These are phyloP conservation scores for Platorchestia sp. DNA, from an alignment of 1,140 invertebrate species.

Conservation along the genomic window DNA sequence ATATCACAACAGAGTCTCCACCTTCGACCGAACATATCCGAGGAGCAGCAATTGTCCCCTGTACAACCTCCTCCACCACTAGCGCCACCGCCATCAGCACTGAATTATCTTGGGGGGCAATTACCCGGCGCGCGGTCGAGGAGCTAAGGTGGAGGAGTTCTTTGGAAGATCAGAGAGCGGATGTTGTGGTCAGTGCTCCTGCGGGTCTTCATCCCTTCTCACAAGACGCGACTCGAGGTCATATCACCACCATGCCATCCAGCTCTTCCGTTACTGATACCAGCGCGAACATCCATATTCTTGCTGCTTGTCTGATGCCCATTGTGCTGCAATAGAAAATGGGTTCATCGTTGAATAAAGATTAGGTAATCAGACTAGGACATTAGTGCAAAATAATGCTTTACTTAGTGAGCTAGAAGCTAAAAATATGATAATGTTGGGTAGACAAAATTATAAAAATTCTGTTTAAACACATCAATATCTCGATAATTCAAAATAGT, in stretches of 20 bases:
- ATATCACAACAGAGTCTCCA: constrained; percentile 48
- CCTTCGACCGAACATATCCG: constrained; percentile 34
- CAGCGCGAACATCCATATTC: not conserved
- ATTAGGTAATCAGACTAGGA: not conserved
- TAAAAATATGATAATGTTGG: not conserved
- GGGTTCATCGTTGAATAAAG: not conserved
- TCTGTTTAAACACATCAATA: not conserved
- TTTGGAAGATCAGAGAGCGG: constrained; percentile 51
- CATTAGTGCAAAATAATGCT: not conserved
- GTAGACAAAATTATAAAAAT: not conserved
- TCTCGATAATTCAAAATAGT: not conserved
- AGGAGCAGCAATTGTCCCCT: constrained; percentile 46
- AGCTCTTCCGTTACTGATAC: not conserved
- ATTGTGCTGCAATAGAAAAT: not conserved
- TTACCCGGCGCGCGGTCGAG: constrained; percentile 51
- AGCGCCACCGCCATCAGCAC: constrained; percentile 43
- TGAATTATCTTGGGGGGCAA: constrained; percentile 51
- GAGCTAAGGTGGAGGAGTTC: constrained; percentile 53
- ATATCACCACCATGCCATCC: constrained; percentile 2
- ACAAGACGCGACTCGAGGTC: constrained; percentile 49
- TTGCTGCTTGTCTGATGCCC: not conserved
- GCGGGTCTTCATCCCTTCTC: constrained; percentile 51
- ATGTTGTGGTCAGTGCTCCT: constrained; percentile 54
- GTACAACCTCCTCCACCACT: constrained; percentile 26
- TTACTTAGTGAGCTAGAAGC: not conserved